Conservation (phyloP, 2,113 vertebrate species). For the Phaethornis superciliosus region DNA sequence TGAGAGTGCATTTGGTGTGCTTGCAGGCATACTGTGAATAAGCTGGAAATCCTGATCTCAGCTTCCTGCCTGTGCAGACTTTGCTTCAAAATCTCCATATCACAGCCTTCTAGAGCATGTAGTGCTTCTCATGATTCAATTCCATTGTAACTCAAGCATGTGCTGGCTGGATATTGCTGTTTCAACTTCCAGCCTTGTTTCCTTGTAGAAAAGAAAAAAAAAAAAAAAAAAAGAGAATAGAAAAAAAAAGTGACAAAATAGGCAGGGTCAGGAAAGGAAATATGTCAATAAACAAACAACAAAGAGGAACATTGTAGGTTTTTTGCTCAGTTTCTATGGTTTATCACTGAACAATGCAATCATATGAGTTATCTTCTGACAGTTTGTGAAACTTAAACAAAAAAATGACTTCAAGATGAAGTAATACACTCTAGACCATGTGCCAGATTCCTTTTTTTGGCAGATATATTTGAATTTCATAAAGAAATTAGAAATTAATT, state of each 20-base stretch:
- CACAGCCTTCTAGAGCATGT: background rate
- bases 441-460: background rate
- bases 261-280: background rate
- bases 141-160: background rate
- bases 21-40: background rate
- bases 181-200: background rate
- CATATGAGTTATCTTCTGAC: background rate
- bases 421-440: background rate
- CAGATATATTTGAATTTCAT: background rate
- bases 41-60: background rate
- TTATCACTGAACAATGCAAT: background rate
- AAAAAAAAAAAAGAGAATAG: too few relatives aligned
- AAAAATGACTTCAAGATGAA: background rate
- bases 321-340: background rate
- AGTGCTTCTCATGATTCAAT: background rate
- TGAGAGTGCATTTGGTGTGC: background rate
- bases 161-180: background rate
- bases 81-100: background rate
- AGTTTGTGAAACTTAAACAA: background rate
- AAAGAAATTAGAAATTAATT: background rate
- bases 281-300: background rate
- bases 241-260: background rate
- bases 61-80: background rate
- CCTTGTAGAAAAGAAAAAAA: background rate
- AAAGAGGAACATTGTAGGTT: background rate